These are phyloP conservation scores for Drosophila nigromelanica DNA, from an alignment of 1,140 invertebrate species.

Conservation along the genomic window DNA sequence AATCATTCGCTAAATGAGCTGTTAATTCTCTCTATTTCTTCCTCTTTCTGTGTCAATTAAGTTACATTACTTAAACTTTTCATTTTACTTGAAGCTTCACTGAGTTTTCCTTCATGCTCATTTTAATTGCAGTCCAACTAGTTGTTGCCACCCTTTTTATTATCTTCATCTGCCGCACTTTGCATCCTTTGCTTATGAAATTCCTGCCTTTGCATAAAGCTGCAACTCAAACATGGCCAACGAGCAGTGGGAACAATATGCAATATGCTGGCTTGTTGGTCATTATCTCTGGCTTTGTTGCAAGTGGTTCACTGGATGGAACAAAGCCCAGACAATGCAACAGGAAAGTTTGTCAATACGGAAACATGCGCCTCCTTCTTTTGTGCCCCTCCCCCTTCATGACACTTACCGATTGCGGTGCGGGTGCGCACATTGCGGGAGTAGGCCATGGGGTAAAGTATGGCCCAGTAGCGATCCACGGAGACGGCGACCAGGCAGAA, in stretches of 20 bases:
- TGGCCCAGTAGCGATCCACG: conserved; percentile 96
- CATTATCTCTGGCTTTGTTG: conserved; percentile 23
- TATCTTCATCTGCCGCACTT: background rate
- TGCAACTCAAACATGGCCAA: conserved; percentile 63
- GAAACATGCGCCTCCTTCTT: background rate
- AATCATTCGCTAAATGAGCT: no score
- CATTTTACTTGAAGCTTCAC: no score
- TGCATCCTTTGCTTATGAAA: background rate
- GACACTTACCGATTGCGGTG: conserved; percentile 91
- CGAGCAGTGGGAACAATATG: conserved; percentile 40
- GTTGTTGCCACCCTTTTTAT: no score
- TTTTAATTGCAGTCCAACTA: background rate
- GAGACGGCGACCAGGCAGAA: conserved; percentile 95
- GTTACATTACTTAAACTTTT: no score
- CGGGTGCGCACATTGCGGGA: conserved; percentile 93
- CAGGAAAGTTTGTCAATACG: conserved; percentile 30
- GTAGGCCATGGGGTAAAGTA: conserved; percentile 94
- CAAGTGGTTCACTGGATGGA: no score
- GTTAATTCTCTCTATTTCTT: no score
- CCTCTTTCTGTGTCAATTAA: no score
- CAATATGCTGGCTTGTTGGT: conserved; percentile 22
- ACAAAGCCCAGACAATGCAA: conserved; percentile 33
- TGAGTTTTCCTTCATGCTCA: background rate
- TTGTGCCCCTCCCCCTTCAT: no score
- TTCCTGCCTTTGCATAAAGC: conserved; percentile 19